Percentiles rank a stretch among this genome's conserved stretches.
These are phyloP conservation scores for Selenia dentaria DNA, from an alignment of 2,888 invertebrate genomes.

Conservation along the genomic window DNA sequence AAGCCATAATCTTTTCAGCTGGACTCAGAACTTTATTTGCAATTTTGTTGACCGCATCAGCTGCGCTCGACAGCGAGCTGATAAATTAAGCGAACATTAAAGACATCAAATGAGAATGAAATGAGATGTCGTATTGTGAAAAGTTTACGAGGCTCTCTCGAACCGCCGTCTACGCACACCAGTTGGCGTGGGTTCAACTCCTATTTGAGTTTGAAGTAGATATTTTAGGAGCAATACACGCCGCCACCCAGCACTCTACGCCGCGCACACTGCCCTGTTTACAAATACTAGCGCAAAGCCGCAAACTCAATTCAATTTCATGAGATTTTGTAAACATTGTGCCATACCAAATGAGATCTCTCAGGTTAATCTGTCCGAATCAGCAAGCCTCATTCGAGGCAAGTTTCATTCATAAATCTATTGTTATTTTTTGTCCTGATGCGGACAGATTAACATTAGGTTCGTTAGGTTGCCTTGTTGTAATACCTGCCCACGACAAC, in stretches of 20 bases:
- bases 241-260: slow-evolving; percentile 45
- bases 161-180: slow-evolving; percentile 78
- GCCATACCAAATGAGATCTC: slow-evolving; percentile 69
- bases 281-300: slow-evolving; percentile 79
- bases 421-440: too few relatives aligned
- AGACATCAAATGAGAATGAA: slow-evolving; percentile 67
- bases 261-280: slow-evolving; percentile 64
- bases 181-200: slow-evolving; percentile 80
- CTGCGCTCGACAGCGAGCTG: slow-evolving; percentile 32
- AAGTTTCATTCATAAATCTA: too few relatives aligned
- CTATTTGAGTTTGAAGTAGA: slow-evolving; percentile 61
- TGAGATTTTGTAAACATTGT: slow-evolving; percentile 75
- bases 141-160: slow-evolving; percentile 72
- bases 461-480: slow-evolving; percentile 50
- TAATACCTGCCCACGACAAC: slow-evolving; percentile 37
- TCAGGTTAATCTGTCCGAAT: too few relatives aligned
- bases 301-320: slow-evolving; percentile 75
- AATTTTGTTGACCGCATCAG: slow-evolving; percentile 41
- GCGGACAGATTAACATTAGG: slow-evolving; percentile 25
- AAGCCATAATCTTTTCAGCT: slow-evolving; percentile 11
- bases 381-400: too few relatives aligned
- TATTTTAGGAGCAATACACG: slow-evolving; percentile 79
- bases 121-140: slow-evolving; percentile 74
- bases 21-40: slow-evolving; percentile 42
- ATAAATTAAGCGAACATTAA: slow-evolving; percentile 70